Evolutionary conservation across 2,113 vertebrate species (phyloP).

Genomic region (Tachuris rubrigastra): DNA sequence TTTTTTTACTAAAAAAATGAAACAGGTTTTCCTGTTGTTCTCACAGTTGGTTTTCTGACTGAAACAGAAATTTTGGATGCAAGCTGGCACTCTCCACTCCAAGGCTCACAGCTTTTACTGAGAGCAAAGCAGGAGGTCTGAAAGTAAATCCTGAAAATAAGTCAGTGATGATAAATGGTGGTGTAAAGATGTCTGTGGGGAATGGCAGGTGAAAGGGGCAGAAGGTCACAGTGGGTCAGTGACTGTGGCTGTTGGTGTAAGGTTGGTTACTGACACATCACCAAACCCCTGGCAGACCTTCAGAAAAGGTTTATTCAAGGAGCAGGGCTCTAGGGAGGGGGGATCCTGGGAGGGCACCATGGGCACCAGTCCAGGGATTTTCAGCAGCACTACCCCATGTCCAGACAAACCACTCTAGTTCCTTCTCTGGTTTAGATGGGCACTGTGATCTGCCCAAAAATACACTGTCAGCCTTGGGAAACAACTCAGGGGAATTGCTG

Average conservation of each 20-base stretch:
- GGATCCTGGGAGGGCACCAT: not conserved
- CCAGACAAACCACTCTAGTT: not conserved
- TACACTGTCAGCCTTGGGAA: not conserved
- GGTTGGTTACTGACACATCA: not conserved
- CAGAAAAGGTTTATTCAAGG: not conserved
- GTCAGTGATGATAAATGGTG: not conserved
- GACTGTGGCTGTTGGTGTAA: not conserved
- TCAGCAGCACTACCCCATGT: not conserved
- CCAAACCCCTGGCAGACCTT: not conserved
- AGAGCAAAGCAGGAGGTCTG: not conserved
- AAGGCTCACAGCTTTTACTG: not conserved
- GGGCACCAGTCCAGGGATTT: not conserved
- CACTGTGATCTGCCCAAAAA: not conserved
- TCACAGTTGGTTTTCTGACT: not conserved
- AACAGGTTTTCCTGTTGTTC: not conserved
- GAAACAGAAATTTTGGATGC: not conserved
- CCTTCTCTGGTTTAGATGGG: not conserved
- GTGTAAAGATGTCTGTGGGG: not conserved
- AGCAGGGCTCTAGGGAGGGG: not conserved
- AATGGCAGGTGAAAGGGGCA: not conserved
- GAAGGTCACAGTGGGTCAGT: not conserved
- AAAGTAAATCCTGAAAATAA: not conserved
- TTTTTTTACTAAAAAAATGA: not conserved
- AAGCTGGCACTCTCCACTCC: not conserved
- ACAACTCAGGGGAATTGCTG: not conserved